Evolutionary conservation across 2,888 invertebrate species (phyloP).

Genomic region (Drosophila imparisetae): DNA sequence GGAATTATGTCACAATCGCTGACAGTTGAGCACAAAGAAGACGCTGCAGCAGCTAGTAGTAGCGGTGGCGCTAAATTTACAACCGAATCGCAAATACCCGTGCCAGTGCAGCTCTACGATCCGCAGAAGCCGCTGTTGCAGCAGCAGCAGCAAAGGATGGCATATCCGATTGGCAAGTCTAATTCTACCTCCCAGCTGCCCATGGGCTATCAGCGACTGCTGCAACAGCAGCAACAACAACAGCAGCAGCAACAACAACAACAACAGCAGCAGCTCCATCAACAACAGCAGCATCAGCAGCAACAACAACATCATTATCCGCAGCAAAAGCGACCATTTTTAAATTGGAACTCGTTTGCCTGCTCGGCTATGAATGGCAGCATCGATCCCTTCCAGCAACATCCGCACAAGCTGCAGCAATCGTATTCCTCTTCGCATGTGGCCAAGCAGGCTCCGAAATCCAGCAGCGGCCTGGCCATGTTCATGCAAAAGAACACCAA

Average conservation of each 20-base stretch:
- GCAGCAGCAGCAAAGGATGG: slow-evolving; percentile 63
- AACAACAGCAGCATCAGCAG: slow-evolving; percentile 62
- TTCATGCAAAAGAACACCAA: slow-evolving; percentile 76
- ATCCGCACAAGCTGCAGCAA: slow-evolving; percentile 69
- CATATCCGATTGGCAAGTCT: slow-evolving; percentile 82
- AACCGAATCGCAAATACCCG: slow-evolving; percentile 70
- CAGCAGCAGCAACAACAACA: slow-evolving; percentile 58
- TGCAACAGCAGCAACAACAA: slow-evolving; percentile 76
- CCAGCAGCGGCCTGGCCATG: slow-evolving; percentile 52
- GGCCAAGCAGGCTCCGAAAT: slow-evolving; percentile 68
- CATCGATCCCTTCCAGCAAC: slow-evolving; percentile 77
- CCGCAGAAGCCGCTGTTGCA: slow-evolving; percentile 68
- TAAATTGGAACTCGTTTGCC: slow-evolving; percentile 83
- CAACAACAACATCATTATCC: slow-evolving; percentile 70
- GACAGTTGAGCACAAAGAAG: slow-evolving; percentile 68
- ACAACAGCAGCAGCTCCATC: slow-evolving; percentile 69
- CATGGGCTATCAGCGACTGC: slow-evolving; percentile 76
- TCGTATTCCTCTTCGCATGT: slow-evolving; percentile 76
- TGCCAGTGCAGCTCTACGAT: slow-evolving; percentile 73
- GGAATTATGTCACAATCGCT: slow-evolving; percentile 55
- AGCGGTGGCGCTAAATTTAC: slow-evolving; percentile 56
- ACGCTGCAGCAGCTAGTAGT: slow-evolving; percentile 44
- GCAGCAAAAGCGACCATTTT: slow-evolving; percentile 82
- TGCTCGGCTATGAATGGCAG: slow-evolving; percentile 78
- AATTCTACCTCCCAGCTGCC: slow-evolving; percentile 84